phyloP scores from a whole-genome alignment of 2,797 vertebrate species.

The Clarias platycephalus region DNA sequence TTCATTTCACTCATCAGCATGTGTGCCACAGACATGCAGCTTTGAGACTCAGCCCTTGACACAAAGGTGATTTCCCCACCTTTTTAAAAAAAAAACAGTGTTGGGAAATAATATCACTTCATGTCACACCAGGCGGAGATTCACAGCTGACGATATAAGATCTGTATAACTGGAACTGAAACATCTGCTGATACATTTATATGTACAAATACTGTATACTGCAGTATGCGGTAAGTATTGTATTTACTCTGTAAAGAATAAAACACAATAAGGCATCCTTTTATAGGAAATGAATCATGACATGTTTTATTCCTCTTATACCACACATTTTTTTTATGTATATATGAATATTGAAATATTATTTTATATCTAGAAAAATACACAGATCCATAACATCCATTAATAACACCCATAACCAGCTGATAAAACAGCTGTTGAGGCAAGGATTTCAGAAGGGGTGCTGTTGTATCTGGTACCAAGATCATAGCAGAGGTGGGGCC shows the following conservation, averaged over 20 bases:
- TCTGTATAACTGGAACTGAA: background rate
- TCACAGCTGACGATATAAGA: background rate
- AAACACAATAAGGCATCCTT: background rate
- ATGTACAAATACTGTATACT: background rate
- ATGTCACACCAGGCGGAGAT: conserved; percentile 27
- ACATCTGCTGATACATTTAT: background rate
- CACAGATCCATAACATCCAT: too few relatives aligned
- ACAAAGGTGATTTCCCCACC: conserved; percentile 27
- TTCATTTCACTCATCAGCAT: conserved; percentile 28
- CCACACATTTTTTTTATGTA: background rate
- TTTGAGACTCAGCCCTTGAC: conserved; percentile 25
- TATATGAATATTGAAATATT: background rate
- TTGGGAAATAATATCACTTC: conserved; percentile 31
- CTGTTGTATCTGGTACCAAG: too few relatives aligned
- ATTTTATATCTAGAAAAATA: background rate
- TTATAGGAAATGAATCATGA: background rate
- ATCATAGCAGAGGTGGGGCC: too few relatives aligned
- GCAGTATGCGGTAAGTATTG: background rate
- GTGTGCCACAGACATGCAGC: conserved; percentile 20
- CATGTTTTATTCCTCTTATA: conserved; percentile 3
- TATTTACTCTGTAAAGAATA: background rate
- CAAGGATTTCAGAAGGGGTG: too few relatives aligned
- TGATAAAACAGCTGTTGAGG: too few relatives aligned
- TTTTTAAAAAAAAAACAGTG: conserved; percentile 40
- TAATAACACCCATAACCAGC: too few relatives aligned